These are phyloP conservation scores for Hemichromis elongatus DNA, from an alignment of 2,113 vertebrate genomes.

Conservation along the genomic window DNA sequence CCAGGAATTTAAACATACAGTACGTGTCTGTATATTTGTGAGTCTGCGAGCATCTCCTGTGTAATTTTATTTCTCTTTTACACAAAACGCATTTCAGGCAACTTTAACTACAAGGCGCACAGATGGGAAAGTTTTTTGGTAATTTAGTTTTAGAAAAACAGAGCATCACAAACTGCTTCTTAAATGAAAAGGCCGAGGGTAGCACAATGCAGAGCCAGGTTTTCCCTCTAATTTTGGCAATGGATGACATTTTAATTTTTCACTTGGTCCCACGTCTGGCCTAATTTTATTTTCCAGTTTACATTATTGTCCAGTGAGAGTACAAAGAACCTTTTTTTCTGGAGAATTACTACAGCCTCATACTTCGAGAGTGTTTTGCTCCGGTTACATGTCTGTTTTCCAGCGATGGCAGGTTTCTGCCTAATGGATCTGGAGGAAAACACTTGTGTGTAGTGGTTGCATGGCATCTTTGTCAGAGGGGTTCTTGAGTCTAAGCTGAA, in stretches of 20 bases:
- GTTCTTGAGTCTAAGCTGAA: constrained; percentile 46
- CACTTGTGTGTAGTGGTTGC: constrained; percentile 44
- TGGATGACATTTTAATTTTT: constrained; percentile 23
- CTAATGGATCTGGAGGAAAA: constrained; percentile 44
- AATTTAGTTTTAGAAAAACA: constrained; percentile 38
- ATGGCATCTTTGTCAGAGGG: constrained; percentile 49
- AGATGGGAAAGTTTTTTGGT: constrained; percentile 57
- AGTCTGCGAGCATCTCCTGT: background rate
- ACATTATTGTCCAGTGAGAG: background rate
- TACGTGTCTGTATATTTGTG: background rate
- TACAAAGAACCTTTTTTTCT: background rate
- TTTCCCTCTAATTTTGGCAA: constrained; percentile 32
- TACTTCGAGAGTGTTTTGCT: background rate
- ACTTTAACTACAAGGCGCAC: constrained; percentile 36
- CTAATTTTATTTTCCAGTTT: constrained; percentile 38
- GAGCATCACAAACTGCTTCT: constrained; percentile 6
- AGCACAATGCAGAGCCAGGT: background rate
- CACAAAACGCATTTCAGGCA: constrained; percentile 12
- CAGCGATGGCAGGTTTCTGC: background rate
- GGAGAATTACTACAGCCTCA: background rate
- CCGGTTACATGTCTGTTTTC: background rate
- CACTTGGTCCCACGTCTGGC: background rate
- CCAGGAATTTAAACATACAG: background rate
- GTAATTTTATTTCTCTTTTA: constrained; percentile 32
- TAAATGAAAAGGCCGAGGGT: constrained; percentile 8